Percentiles rank a stretch among this genome's conserved stretches.
Conservation (phyloP, 2,888 invertebrate species). For the Onchidella celtica region DNA sequence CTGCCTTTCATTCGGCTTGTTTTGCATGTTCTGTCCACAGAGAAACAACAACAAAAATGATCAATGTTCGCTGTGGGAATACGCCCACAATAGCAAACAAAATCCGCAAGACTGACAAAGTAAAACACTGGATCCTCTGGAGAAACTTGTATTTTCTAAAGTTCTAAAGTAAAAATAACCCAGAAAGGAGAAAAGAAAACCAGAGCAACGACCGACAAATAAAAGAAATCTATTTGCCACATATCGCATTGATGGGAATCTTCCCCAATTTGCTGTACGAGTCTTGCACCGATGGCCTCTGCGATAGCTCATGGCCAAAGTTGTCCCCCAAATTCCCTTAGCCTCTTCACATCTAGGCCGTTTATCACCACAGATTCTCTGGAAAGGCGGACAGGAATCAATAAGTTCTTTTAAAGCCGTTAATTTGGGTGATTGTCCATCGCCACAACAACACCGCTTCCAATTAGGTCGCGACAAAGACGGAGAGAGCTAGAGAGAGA, state of each 20-base stretch:
- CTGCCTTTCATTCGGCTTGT: too few relatives aligned
- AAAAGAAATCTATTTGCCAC: background rate
- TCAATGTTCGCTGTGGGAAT: too few relatives aligned
- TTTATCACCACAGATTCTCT: background rate
- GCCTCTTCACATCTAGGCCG: background rate
- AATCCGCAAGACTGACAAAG: too few relatives aligned
- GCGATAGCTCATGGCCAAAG: background rate
- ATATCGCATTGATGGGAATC: background rate
- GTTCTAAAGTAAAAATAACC: background rate
- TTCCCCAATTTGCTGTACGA: background rate
- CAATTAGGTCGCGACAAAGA: constrained; percentile 5
- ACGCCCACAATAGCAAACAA: too few relatives aligned
- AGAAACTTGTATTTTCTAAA: too few relatives aligned
- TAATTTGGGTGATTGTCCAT: background rate
- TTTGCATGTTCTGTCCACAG: too few relatives aligned
- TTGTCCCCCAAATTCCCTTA: constrained; percentile 5
- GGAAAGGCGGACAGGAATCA: constrained; percentile 16
- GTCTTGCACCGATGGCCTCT: background rate
- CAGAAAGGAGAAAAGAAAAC: background rate
- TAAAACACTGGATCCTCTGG: too few relatives aligned
- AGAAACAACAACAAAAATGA: too few relatives aligned
- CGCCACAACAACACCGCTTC: background rate
- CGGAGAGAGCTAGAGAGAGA: background rate
- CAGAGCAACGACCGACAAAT: background rate
- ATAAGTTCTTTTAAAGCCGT: background rate